Percentiles rank a stretch among this genome's conserved stretches.
phyloP scores from a whole-genome alignment of 2,113 vertebrate species.

The Elephantulus edwardii region DNA sequence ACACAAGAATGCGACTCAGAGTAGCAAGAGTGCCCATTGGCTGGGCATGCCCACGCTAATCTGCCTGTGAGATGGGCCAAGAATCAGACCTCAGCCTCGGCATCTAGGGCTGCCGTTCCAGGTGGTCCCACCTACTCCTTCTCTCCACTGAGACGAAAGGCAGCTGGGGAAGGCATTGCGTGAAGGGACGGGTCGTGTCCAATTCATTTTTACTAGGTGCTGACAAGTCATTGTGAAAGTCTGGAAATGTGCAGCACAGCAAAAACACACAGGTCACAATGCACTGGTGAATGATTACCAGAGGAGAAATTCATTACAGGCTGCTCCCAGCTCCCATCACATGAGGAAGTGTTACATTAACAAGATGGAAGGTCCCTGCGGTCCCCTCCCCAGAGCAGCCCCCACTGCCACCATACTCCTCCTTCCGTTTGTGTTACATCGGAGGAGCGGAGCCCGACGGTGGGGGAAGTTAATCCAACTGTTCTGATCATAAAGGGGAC shows the following conservation, averaged over 20 bases:
- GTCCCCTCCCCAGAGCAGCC: slow-evolving; percentile 13
- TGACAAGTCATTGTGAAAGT: slow-evolving; percentile 67
- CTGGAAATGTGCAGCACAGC: slow-evolving; percentile 70
- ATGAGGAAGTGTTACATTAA: slow-evolving; percentile 61
- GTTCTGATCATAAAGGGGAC: slow-evolving; percentile 38
- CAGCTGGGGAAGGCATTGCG: slow-evolving; percentile 53
- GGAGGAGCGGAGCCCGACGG: slow-evolving; percentile 22
- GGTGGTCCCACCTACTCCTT: slow-evolving; percentile 67
- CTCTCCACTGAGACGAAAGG: slow-evolving; percentile 28
- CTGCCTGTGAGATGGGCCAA: neutral
- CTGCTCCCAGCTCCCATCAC: slow-evolving; percentile 40
- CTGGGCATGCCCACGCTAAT: neutral
- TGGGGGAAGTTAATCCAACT: slow-evolving; percentile 31
- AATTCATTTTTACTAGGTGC: slow-evolving; percentile 71
- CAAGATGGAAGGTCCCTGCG: slow-evolving; percentile 61
- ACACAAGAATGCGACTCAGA: slow-evolving; percentile 3
- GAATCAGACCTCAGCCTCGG: neutral
- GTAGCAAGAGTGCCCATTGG: neutral
- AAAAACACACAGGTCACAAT: slow-evolving; percentile 65
- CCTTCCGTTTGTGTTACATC: slow-evolving; percentile 57
- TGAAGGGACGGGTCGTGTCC: slow-evolving; percentile 56
- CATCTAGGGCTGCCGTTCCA: neutral
- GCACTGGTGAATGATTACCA: slow-evolving; percentile 68
- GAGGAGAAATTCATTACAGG: slow-evolving; percentile 64
- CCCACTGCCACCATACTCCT: slow-evolving; percentile 53